Evolutionary conservation across 2,797 vertebrate species (phyloP), one percentile per base, ranked within the genome.

Genomic region (Enteromius mattozi): DNA sequence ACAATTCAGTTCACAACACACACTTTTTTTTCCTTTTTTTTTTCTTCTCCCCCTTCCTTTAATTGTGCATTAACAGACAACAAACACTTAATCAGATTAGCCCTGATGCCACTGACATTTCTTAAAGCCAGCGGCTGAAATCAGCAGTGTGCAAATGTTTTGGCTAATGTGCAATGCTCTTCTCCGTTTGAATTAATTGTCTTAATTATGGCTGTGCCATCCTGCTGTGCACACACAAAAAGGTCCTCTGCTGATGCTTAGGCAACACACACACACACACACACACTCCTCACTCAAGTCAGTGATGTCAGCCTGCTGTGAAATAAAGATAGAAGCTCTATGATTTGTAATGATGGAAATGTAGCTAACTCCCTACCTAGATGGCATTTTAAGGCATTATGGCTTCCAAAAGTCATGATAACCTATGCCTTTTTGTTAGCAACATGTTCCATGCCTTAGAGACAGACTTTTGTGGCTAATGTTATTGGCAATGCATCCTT

Each of bases 101-200:
- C 56, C 63, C 74, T 88, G 91, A 90, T 47, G 78, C 83, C 78
- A 61, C 30, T 86, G 86, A 86, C 79, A 83, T 88, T 84, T 86
- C 86, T 74, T 86, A 75, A 45, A 88, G 88, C 87, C 88, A 83
- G 70, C 80, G 86, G 87, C 88, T 54, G 80, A 81, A 85, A 88
- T 89, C 88, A 88, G 86, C 69, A 77, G 85, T 74, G 85, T 84
- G 76, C 72, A 88, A 90, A 83, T 86, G 72, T 83, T 88, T 81
- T 83, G 71, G 72, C 78, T 87, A 89, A 89, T 88, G 87, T 89
- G 81, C 78, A 84, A 84, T 42, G 69, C 86, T 88, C 87, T 74
- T 88, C 86, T 81, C 81, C 59, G 54, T 89, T 88, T 90, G 82
- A 86, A 91, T 88, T 89, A 91, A 90, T 90, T 91, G 89, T 89